Conservation (phyloP, 2,113 vertebrate species). For the Oryzias melastigma region DNA sequence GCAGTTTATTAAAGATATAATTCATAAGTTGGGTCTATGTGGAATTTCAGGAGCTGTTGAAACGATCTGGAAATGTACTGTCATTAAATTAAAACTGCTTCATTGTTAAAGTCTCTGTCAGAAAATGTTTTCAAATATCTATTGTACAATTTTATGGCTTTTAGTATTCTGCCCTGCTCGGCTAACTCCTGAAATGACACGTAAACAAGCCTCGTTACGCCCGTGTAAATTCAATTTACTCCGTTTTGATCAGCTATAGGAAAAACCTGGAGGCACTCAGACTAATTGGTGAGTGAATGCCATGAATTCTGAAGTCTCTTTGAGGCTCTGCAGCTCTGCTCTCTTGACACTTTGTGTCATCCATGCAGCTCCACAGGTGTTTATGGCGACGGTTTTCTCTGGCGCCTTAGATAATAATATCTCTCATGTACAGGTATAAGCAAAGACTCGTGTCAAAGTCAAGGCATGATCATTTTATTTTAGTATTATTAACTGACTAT, state of each 20-base stretch:
- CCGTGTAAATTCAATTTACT: constrained; percentile 14
- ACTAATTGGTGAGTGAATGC: constrained; percentile 45
- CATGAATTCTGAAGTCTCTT: constrained; percentile 37
- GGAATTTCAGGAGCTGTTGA: no score
- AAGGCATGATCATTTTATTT: no score
- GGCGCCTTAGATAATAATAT: neutral
- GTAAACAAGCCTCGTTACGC: constrained; percentile 22
- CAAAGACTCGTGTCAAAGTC: no score
- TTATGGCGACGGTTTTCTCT: constrained; percentile 11
- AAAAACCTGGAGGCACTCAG: constrained; percentile 9
- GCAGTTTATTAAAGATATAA: no score
- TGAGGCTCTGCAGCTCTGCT: constrained; percentile 20
- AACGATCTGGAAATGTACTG: neutral
- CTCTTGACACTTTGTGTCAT: constrained; percentile 28
- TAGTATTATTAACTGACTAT: no score
- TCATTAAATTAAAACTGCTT: neutral
- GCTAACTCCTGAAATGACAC: neutral
- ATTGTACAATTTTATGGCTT: neutral
- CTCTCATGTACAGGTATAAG: neutral
- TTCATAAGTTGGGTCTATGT: no score
- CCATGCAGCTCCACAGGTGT: constrained; percentile 40
- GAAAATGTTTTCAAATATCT: neutral
- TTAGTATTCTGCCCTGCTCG: neutral
- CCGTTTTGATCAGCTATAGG: constrained; percentile 6
- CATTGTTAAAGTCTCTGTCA: neutral